Evolutionary conservation across 2,797 vertebrate species (phyloP), one percentile per base, ranked within the genome.

Genomic region (Ctenopoma kingsleyae): DNA sequence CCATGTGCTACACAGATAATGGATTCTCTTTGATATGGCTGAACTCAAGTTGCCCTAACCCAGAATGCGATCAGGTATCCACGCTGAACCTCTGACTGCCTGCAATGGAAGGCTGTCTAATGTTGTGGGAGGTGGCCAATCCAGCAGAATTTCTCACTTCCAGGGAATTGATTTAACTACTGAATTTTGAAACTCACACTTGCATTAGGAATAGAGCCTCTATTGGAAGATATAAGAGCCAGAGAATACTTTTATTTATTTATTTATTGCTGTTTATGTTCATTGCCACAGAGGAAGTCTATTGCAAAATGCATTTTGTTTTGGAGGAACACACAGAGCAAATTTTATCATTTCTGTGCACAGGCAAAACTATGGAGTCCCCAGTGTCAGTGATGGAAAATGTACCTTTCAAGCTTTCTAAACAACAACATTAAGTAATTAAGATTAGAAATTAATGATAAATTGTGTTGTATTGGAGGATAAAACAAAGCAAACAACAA

Each of bases 11-110:
- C 30, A 65, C 78, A 54, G 71, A 71, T 87, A 76, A 85, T 63
- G 48, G 53, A 87, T 91, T 88, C 80, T 75, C 78, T 89, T 86
- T 92, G 86, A 88, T 88, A 73, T 60, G 61, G 46, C 48, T 80
- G 78, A 88, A 82, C 75, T 84, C 0, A 13, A 58, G 76, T 78
- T 84, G 77, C 54, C 68, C 74, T 38, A 36, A 63, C 85, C 52
- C 47, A 67, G 53, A 78, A 78, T 67, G 73, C 32, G 74, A 78
- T 71, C 79, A 76, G 74, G 80, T 81, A 81, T 78, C 68, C 12
- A 41, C 79, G 73, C 67, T 69, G 35, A 76, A 71, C 43, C 76
- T 55, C 67, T 25, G 52, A 10, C 69, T 59, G 60, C 27, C 61
- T 63, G 57, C 20, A 50, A 58, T 52, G 41, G 23, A 75, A 77